These are phyloP conservation scores for Lucilia cuprina DNA, from an alignment of 1,140 invertebrate species.

Conservation along the genomic window DNA sequence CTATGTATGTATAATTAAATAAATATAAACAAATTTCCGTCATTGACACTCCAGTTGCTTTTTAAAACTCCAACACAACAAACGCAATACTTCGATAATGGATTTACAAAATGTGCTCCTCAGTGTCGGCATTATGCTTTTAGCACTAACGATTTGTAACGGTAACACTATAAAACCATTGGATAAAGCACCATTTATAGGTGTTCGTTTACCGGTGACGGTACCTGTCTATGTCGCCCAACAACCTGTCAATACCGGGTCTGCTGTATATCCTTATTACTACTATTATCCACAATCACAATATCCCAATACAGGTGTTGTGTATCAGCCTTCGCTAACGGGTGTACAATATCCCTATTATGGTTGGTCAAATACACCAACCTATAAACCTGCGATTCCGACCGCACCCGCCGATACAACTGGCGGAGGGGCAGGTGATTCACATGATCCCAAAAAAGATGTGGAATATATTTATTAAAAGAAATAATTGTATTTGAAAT, in stretches of 20 bases:
- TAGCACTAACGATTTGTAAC: background rate
- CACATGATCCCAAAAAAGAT: background rate
- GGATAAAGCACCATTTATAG: background rate
- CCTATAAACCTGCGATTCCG: background rate
- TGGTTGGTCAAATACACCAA: slow-evolving; percentile 1
- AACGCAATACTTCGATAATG: background rate
- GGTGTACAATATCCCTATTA: background rate
- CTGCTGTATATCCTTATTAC: background rate
- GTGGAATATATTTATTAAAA: background rate
- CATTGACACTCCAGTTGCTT: background rate
- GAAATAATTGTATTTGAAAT: no score
- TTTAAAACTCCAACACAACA: slow-evolving; percentile 1
- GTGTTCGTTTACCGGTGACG: background rate
- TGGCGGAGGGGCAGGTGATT: background rate
- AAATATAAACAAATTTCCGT: background rate
- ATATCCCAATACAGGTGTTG: background rate
- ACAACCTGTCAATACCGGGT: background rate
- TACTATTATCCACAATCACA: background rate
- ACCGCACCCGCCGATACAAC: background rate
- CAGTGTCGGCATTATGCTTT: background rate
- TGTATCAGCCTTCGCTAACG: background rate
- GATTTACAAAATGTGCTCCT: background rate
- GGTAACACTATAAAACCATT: background rate
- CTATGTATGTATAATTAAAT: background rate
- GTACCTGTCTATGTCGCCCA: background rate